phyloP scores from a whole-genome alignment of 2,888 invertebrate species.

The Euproctis similis region DNA sequence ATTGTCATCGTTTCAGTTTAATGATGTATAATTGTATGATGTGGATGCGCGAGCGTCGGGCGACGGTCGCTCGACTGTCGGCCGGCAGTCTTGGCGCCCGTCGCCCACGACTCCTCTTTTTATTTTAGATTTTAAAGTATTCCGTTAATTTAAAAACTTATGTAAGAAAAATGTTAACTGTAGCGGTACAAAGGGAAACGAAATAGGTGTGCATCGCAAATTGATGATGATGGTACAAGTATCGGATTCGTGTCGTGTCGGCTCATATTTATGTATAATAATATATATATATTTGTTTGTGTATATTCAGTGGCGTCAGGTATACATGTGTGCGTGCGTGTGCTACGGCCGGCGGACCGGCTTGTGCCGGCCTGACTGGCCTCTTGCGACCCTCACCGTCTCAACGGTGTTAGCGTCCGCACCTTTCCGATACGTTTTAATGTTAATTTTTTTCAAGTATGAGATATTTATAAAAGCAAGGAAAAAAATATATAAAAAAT shows the following conservation, averaged over 20 bases:
- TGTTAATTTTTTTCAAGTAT: constrained; percentile 74
- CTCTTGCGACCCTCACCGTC: background rate
- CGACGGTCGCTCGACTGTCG: constrained; percentile 7
- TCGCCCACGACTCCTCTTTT: constrained; percentile 42
- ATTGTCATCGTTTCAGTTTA: constrained; percentile 73
- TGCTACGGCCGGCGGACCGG: too few species aligned
- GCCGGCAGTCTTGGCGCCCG: constrained; percentile 11
- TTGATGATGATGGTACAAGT: constrained; percentile 55
- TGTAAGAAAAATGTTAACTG: constrained; percentile 65
- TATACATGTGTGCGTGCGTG: constrained; percentile 36
- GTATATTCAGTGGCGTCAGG: constrained; percentile 36
- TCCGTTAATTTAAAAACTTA: constrained; percentile 72
- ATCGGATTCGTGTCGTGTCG: constrained; percentile 49
- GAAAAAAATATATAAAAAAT: constrained; percentile 58
- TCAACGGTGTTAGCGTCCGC: constrained; percentile 42
- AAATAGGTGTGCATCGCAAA: constrained; percentile 64
- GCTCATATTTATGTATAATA: constrained; percentile 56
- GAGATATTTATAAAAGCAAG: constrained; percentile 73
- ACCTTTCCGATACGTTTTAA: constrained; percentile 64
- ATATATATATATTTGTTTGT: too few species aligned
- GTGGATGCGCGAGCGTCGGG: constrained; percentile 26
- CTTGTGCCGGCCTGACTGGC: constrained; percentile 25
- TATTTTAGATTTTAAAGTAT: constrained; percentile 73
- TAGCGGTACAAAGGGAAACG: constrained; percentile 68
- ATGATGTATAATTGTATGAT: constrained; percentile 48